phyloP scores from a whole-genome alignment of 2,797 vertebrate genomes.

The Hozukius guyotensis region DNA sequence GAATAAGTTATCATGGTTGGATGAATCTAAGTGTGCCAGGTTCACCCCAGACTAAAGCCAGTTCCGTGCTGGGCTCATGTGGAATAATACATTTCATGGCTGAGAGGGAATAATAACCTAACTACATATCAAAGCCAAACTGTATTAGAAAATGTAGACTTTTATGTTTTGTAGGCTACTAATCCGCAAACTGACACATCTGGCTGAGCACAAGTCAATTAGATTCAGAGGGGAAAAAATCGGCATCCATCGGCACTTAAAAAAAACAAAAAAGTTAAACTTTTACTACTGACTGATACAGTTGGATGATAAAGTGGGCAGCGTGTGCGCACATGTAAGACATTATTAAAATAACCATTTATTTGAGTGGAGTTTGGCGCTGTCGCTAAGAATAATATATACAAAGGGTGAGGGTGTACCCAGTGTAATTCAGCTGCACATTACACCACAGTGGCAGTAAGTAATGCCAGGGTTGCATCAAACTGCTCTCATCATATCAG shows the following conservation, averaged over 20 bases:
- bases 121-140: neutral
- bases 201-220: neutral
- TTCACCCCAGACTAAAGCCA: too few relatives aligned
- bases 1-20: too few relatives aligned
- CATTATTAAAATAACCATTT: neutral
- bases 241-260: neutral
- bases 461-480: neutral
- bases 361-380: neutral
- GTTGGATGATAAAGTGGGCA: too few relatives aligned
- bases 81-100: too few relatives aligned
- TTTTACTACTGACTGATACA: neutral
- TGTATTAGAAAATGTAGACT: neutral
- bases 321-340: fast-evolving
- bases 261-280: neutral
- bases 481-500: neutral
- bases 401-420: neutral
- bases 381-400: fast-evolving
- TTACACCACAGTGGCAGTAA: neutral
- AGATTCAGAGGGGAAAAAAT: fast-evolving
- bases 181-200: neutral
- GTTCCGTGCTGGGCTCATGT: too few relatives aligned
- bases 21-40: too few relatives aligned
- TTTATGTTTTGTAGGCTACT: neutral
- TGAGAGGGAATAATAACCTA: too few relatives aligned
- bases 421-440: neutral